Conservation (phyloP, 2,113 vertebrate species). For the Tachysurus vachellii region DNA sequence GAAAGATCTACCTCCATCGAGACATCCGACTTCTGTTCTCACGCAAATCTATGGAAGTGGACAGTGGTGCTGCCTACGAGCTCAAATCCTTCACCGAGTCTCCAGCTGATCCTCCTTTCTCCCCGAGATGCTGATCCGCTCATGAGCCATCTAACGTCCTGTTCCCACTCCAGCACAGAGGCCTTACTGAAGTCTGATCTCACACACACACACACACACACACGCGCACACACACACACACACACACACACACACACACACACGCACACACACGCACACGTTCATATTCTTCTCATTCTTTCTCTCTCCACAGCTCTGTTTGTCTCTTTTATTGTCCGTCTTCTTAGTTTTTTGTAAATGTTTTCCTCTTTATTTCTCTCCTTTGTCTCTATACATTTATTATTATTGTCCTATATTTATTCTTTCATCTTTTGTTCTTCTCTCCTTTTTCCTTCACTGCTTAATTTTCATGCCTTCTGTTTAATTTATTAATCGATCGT, state of each 20-base stretch:
- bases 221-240: not conserved
- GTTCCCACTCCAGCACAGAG: constrained; percentile 41
- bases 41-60: constrained; percentile 99
- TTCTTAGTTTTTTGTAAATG: no score
- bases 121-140: constrained; percentile 84
- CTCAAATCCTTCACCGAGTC: constrained; percentile 97
- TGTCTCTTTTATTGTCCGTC: not conserved
- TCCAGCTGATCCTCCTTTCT: constrained; percentile 93
- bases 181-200: constrained; percentile 37
- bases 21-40: constrained; percentile 98
- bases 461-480: no score
- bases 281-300: not conserved
- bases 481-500: no score
- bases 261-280: not conserved
- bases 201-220: not conserved
- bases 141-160: constrained; percentile 1
- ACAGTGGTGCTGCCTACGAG: constrained; percentile 98
- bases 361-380: no score
- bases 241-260: not conserved
- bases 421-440: no score
- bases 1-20: constrained; percentile 99
- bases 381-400: no score
- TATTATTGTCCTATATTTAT: no score
- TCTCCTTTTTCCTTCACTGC: no score
- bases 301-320: not conserved